These are phyloP conservation scores for Erebia epiphron DNA, from an alignment of 2,888 invertebrate genomes.

Conservation along the genomic window DNA sequence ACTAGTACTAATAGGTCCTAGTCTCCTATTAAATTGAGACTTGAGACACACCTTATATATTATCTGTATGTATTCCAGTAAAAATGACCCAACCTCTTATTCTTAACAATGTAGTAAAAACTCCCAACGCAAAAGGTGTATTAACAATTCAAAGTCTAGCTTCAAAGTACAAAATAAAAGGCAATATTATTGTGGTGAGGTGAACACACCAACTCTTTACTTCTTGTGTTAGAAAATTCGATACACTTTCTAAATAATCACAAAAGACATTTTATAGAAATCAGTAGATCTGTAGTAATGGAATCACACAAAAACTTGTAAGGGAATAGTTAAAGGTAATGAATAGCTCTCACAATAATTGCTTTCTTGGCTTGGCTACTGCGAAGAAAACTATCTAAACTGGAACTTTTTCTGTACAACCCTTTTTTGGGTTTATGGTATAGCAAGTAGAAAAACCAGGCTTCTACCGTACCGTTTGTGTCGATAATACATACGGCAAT, in stretches of 20 bases:
- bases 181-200: not conserved
- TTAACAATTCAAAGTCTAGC: conserved; percentile 1
- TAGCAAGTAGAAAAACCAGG: conserved; percentile 9
- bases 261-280: conserved; percentile 31
- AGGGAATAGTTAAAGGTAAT: conserved; percentile 4
- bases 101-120: not conserved
- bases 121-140: not conserved
- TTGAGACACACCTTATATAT: not conserved
- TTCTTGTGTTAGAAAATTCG: conserved; percentile 25
- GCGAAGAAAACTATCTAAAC: conserved; percentile 10
- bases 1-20: too few species aligned
- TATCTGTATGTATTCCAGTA: not conserved
- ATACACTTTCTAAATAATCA: conserved; percentile 33
- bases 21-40: too few species aligned
- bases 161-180: conserved; percentile 5
- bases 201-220: not conserved
- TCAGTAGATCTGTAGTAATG: conserved; percentile 19
- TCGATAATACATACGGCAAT: not conserved
- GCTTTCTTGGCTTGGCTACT: conserved; percentile 18
- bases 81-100: not conserved
- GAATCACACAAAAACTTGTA: conserved; percentile 25
- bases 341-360: conserved; percentile 16
- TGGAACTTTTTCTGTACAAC: not conserved
- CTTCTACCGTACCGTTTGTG: not conserved
- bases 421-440: conserved; percentile 15